A percentile compares a stretch with the other conserved stretches of the same genome.
Conservation (phyloP, 2,888 invertebrate genomes). For the Polylopha cassiicola region DNA sequence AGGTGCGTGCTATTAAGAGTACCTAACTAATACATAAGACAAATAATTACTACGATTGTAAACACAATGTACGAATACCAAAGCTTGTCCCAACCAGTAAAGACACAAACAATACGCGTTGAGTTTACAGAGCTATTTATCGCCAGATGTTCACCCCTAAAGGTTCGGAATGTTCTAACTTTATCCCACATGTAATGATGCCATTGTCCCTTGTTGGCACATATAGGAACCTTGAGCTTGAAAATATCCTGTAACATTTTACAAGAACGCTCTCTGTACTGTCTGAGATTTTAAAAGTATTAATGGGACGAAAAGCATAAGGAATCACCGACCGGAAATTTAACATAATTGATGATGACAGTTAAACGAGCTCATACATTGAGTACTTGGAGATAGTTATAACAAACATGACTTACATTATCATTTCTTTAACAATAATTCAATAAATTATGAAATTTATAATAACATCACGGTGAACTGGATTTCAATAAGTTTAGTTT, state of each 20-base stretch:
- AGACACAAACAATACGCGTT: constrained; percentile 9
- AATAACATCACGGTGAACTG: neutral
- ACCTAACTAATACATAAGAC: too few relatives aligned
- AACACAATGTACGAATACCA: constrained; percentile 4
- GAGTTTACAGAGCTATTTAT: constrained; percentile 20
- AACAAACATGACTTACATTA: constrained; percentile 2
- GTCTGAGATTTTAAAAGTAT: too few relatives aligned
- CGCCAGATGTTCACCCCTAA: constrained; percentile 23
- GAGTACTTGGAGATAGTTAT: constrained; percentile 8
- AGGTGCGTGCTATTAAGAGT: too few relatives aligned
- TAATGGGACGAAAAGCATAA: constrained; percentile 1
- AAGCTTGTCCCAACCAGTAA: constrained; percentile 4
- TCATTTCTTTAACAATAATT: constrained; percentile 6
- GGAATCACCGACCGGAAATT: constrained; percentile 6
- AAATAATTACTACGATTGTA: constrained; percentile 10
- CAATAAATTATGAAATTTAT: constrained; percentile 6
- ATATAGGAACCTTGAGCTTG: constrained; percentile 16
- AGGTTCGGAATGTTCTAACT: constrained; percentile 21
- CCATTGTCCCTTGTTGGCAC: constrained; percentile 21
- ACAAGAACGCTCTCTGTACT: constrained; percentile 4
- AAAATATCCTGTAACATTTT: constrained; percentile 1
- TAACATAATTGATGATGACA: constrained; percentile 14
- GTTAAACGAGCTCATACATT: constrained; percentile 11
- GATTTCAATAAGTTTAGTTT: constrained; percentile 1
- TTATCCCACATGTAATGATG: constrained; percentile 23